phyloP scores from a whole-genome alignment of 2,113 vertebrate species.

The Catharus fuscescens region DNA sequence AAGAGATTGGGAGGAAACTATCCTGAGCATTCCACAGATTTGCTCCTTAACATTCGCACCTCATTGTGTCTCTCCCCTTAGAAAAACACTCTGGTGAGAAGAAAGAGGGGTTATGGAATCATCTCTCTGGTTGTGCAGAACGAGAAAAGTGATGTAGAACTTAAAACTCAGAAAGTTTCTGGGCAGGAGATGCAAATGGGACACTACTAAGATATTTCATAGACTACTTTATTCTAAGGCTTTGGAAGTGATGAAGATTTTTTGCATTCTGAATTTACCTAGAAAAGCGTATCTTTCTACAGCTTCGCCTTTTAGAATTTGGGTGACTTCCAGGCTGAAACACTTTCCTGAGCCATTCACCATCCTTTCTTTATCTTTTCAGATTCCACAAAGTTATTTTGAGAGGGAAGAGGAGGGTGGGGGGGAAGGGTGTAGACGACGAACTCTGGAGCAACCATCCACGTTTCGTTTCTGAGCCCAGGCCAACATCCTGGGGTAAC shows the following conservation, averaged over 20 bases:
- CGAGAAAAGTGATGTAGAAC: background rate
- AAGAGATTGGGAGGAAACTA: background rate
- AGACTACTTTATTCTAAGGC: background rate
- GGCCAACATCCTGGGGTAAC: background rate
- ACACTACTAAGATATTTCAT: background rate
- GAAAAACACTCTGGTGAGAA: background rate
- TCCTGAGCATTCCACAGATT: background rate
- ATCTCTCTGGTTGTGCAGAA: fast-evolving
- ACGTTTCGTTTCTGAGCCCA: background rate
- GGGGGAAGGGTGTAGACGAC: too few relatives aligned
- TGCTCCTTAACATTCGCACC: background rate
- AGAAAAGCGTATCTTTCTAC: background rate
- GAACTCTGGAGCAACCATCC: background rate
- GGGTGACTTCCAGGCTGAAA: background rate
- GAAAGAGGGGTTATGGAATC: background rate
- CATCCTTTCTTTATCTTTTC: background rate
- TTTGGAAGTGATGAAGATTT: background rate
- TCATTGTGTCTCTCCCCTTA: fast-evolving
- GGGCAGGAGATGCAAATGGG: background rate
- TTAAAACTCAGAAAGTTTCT: background rate
- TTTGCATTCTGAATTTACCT: background rate
- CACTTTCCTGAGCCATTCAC: background rate
- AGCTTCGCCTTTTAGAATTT: background rate
- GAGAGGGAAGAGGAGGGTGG: fast-evolving
- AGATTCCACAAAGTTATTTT: background rate